Percentiles rank a stretch among this genome's conserved stretches.
Evolutionary conservation across 2,113 vertebrate genomes (phyloP).

Genomic region (Phylloscopus trochiloides): DNA sequence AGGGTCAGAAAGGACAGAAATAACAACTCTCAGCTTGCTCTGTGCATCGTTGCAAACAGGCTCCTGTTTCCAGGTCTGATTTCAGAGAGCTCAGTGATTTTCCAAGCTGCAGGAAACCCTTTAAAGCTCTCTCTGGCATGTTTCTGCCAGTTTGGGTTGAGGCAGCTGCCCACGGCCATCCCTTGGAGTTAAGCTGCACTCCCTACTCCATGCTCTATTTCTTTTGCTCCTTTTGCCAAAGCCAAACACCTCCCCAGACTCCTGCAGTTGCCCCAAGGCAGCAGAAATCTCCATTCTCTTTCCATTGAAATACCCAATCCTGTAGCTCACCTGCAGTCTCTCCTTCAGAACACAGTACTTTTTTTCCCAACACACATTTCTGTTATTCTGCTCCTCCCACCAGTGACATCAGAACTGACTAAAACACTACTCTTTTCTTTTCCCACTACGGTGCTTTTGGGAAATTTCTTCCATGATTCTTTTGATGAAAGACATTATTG

Average conservation of each 20-base stretch:
- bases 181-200: not conserved
- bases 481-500: not conserved
- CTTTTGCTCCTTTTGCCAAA: not conserved
- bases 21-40: not conserved
- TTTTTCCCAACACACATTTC: not conserved
- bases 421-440: not conserved
- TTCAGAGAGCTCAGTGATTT: not conserved
- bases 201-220: not conserved
- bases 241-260: not conserved
- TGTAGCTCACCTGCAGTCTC: not conserved
- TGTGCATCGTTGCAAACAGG: not conserved
- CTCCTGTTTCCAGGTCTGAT: not conserved
- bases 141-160: not conserved
- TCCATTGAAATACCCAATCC: not conserved
- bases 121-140: not conserved
- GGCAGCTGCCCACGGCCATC: rapidly evolving
- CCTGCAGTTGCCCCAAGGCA: not conserved
- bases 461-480: not conserved
- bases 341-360: not conserved
- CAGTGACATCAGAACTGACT: not conserved
- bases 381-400: not conserved
- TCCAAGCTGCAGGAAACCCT: not conserved
- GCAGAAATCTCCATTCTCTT: not conserved
- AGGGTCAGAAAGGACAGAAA: not conserved
- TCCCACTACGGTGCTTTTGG: not conserved